Percentiles rank a stretch among this genome's conserved stretches.
phyloP scores from a whole-genome alignment of 2,113 vertebrate species.

The Petrocephalus microphthalmus region DNA sequence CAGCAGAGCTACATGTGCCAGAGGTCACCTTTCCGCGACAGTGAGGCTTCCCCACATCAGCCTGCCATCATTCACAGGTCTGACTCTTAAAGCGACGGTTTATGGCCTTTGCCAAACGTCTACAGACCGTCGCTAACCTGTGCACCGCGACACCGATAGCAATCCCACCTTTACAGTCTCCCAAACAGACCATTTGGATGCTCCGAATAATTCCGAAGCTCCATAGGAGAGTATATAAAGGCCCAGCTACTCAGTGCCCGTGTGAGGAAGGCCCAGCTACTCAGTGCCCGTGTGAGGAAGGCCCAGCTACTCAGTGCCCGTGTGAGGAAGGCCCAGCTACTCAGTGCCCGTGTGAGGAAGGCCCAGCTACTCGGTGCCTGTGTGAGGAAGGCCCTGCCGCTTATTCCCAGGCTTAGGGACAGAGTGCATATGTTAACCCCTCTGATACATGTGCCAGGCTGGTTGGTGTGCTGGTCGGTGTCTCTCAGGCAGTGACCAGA shows the following conservation, averaged over 20 bases:
- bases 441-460: background rate
- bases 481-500: background rate
- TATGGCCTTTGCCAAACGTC: background rate
- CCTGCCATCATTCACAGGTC: background rate
- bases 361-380: background rate
- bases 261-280: background rate
- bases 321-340: background rate
- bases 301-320: background rate
- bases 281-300: background rate
- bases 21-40: background rate
- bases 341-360: background rate
- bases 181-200: background rate
- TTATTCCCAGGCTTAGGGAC: background rate
- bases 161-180: background rate
- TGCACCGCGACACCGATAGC: background rate
- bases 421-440: background rate
- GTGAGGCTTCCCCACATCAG: background rate
- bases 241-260: background rate
- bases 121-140: background rate
- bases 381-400: too few relatives aligned
- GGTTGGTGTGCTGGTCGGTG: too few relatives aligned
- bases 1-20: background rate
- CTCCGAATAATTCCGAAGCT: background rate
- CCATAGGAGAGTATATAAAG: background rate
- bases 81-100: background rate